phyloP scores from a whole-genome alignment of 1,140 invertebrate species.

The Cydia fagiglandana region DNA sequence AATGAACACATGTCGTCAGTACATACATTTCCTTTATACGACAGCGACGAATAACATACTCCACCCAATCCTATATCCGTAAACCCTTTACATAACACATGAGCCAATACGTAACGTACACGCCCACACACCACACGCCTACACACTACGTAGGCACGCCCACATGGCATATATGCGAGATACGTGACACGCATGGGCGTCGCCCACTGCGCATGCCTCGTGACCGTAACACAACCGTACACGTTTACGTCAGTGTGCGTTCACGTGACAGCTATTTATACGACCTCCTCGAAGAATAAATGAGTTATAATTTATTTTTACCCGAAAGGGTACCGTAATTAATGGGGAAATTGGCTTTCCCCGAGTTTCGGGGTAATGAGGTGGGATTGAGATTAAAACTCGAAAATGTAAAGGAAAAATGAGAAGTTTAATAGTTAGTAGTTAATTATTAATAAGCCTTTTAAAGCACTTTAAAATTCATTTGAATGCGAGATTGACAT shows the following conservation, averaged over 20 bases:
- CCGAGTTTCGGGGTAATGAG: slow-evolving; percentile 77
- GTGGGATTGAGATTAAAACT: slow-evolving; percentile 78
- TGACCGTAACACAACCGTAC: slow-evolving; percentile 36
- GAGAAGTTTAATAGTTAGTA: slow-evolving; percentile 35
- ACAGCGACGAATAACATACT: not conserved
- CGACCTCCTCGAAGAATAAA: slow-evolving; percentile 66
- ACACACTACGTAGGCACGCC: slow-evolving; percentile 48
- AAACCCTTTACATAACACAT: slow-evolving; percentile 14
- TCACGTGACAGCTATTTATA: slow-evolving; percentile 66
- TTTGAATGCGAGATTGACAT: not conserved
- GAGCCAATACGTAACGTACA: slow-evolving; percentile 16
- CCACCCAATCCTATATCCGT: not conserved
- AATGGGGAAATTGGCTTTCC: slow-evolving; percentile 76
- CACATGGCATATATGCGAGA: slow-evolving; percentile 48
- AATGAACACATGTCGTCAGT: not conserved
- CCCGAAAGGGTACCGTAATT: slow-evolving; percentile 75
- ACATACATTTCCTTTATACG: not conserved
- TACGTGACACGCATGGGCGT: slow-evolving; percentile 50
- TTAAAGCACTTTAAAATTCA: slow-evolving; percentile 11
- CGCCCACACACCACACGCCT: slow-evolving; percentile 53
- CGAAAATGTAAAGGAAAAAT: slow-evolving; percentile 70
- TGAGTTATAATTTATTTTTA: slow-evolving; percentile 79
- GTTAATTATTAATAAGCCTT: slow-evolving; percentile 29
- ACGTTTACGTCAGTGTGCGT: slow-evolving; percentile 55
- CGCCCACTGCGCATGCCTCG: slow-evolving; percentile 40